Evolutionary conservation across 2,888 invertebrate species (phyloP).

Genomic region (Danaus chrysippus): DNA sequence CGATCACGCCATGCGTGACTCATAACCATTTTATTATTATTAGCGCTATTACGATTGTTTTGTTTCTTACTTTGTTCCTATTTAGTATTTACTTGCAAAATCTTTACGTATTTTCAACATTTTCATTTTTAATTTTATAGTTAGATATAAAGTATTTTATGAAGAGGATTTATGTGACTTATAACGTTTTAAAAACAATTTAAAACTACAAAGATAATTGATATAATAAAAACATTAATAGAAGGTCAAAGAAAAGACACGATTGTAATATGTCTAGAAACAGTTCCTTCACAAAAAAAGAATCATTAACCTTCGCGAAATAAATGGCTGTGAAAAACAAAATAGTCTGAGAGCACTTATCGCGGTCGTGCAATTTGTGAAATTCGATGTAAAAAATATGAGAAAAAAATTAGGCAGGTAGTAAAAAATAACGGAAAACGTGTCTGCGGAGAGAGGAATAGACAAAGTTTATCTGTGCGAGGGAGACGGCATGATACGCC

Average conservation of each 20-base stretch:
- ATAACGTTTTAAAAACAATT: too few relatives aligned
- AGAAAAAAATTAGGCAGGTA: conserved; percentile 49
- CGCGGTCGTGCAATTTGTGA: conserved; percentile 66
- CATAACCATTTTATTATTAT: conserved; percentile 55
- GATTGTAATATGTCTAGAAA: background rate
- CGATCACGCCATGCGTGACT: conserved; percentile 62
- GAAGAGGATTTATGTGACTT: too few relatives aligned
- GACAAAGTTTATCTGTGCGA: conserved; percentile 46
- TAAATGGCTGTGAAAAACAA: conserved; percentile 30
- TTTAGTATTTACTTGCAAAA: background rate
- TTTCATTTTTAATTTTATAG: too few relatives aligned
- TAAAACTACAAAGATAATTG: background rate
- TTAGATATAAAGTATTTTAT: too few relatives aligned
- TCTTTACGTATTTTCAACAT: too few relatives aligned
- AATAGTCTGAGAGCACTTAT: conserved; percentile 39
- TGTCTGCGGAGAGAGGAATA: conserved; percentile 51
- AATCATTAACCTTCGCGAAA: conserved; percentile 37
- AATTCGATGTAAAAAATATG: conserved; percentile 59
- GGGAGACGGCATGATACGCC: conserved; percentile 59
- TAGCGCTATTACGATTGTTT: conserved; percentile 37
- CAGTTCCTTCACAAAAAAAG: background rate
- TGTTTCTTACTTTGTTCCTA: conserved; percentile 16
- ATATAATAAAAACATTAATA: background rate
- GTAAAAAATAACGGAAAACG: conserved; percentile 66
- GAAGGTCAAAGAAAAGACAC: background rate